A percentile compares a stretch with the other conserved stretches of the same genome.
phyloP scores from a whole-genome alignment of 2,888 invertebrate species.

The Synanthedon formicaeformis region DNA sequence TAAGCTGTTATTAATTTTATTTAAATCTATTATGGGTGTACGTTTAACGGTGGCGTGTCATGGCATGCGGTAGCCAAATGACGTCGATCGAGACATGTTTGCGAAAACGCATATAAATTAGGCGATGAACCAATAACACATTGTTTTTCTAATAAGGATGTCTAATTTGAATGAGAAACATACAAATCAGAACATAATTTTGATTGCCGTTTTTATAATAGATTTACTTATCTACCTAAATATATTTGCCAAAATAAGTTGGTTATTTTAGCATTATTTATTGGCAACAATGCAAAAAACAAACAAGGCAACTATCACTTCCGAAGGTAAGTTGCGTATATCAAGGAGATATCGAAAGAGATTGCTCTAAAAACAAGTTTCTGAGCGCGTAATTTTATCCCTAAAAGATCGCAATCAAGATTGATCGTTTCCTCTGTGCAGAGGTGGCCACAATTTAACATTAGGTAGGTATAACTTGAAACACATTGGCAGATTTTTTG shows the following conservation, averaged over 20 bases:
- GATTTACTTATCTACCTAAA: too few species aligned
- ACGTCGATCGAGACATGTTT: constrained; percentile 52
- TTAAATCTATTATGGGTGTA: constrained; percentile 63
- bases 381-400: constrained; percentile 18
- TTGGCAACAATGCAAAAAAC: neutral
- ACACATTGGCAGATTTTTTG: too few species aligned
- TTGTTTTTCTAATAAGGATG: neutral
- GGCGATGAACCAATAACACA: constrained; percentile 16
- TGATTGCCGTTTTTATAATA: too few species aligned
- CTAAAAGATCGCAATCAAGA: constrained; percentile 30
- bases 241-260: constrained; percentile 1
- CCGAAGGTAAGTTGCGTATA: neutral
- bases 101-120: constrained; percentile 38
- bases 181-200: too few species aligned
- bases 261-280: neutral
- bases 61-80: constrained; percentile 47
- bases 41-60: constrained; percentile 28
- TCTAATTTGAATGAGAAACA: too few species aligned
- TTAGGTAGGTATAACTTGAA: neutral
- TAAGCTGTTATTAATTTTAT: constrained; percentile 24
- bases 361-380: constrained; percentile 19
- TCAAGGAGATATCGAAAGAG: constrained; percentile 2
- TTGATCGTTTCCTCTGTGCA: constrained; percentile 25
- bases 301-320: constrained; percentile 2
- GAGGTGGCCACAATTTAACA: constrained; percentile 6